phyloP scores from a whole-genome alignment of 2,113 vertebrate genomes.

The Myiozetetes cayanensis region DNA sequence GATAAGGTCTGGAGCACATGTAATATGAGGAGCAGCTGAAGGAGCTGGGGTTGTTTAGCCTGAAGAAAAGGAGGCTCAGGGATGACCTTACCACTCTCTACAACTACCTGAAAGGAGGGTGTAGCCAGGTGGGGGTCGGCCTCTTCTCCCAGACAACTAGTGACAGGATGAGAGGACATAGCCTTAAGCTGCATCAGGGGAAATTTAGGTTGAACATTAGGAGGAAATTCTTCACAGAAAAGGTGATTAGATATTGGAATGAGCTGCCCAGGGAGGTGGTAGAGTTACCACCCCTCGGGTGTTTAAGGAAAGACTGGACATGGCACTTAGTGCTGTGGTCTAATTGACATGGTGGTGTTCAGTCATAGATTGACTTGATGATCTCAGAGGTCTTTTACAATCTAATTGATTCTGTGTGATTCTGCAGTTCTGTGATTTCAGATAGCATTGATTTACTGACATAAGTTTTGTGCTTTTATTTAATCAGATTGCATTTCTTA shows the following conservation, averaged over 20 bases:
- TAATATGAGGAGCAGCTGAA: background rate
- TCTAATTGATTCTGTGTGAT: background rate
- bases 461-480: background rate
- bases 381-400: background rate
- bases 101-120: background rate
- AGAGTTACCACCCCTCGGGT: background rate
- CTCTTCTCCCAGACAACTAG: background rate
- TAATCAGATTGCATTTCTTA: background rate
- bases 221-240: background rate
- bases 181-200: background rate
- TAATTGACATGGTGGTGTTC: background rate
- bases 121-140: accelerated
- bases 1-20: background rate
- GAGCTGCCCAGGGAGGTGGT: background rate
- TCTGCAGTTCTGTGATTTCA: background rate
- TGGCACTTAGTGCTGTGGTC: background rate
- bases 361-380: accelerated
- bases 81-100: background rate
- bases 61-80: background rate
- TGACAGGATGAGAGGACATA: background rate
- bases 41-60: background rate
- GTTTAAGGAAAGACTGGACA: background rate
- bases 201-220: background rate
- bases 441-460: background rate
- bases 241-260: background rate